Base-by-base conservation (phyloP, 1,140 invertebrate species). In the Caenorhabditis elegans region DNA sequence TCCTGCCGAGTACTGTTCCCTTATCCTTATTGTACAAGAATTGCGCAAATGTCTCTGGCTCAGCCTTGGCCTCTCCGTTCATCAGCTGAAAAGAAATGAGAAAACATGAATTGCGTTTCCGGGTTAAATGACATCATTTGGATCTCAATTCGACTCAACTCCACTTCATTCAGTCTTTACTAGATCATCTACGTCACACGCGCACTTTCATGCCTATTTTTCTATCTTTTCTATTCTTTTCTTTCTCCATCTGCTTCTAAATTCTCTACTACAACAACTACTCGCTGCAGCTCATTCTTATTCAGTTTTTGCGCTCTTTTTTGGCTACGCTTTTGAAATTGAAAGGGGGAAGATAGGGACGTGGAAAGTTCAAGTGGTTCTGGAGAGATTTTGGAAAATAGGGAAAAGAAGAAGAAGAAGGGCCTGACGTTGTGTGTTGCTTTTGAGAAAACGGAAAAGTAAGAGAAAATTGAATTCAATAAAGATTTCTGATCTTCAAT, bases 1-100 rank as follows among this genome's bases (percentile, higher is more conserved):
- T 89, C 46, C 88, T 78, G n/a, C 88, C 88, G 13, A 89, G 80
- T 49, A 87, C 89, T 11, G 88, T 88, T 39, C 88, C 88, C 6
- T 84, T 65, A n/a, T 86, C 39, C 55, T 78, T 80, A 47, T 85
- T 85, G 84, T 77, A 86, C 46, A 86, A 60, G 75, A 86, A 85
- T 26, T 81, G 51, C 3, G 22, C n/a, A 70, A 85, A 85, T 2
- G 47, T 75, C 46, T 77, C 83, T 24, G 53, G 49, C 34, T 80
- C 39, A 26, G 85, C 78, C 22, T 82, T 85, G 0, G 43, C 43
- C 10, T 78, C 78, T 15, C 77, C 81, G 46, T 83, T 79, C 83
- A 85, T 85, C 26, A 85, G 65, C 83, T 84, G 55, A 19, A 84
- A 84, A 55, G n/a, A 15, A 22, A 70, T 22, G 15, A 31, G 3